Conservation (phyloP, 2,888 invertebrate species). For the Cryptocephalus moraei region DNA sequence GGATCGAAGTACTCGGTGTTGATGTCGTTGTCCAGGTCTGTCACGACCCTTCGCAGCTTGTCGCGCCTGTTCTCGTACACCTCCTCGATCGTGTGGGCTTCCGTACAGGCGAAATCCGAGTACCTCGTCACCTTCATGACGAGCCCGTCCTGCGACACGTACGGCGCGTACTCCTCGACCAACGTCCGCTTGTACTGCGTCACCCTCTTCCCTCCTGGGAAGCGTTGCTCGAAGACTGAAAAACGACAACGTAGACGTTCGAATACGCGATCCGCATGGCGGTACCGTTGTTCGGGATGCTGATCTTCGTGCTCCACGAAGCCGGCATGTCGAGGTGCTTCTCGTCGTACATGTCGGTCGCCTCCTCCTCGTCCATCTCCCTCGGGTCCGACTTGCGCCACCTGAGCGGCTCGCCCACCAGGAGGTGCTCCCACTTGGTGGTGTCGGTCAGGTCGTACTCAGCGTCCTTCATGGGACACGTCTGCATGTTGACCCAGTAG, state of each 20-base stretch:
- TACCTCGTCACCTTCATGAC: slow-evolving; percentile 51
- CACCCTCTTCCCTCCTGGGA: slow-evolving; percentile 60
- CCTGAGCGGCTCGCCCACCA: slow-evolving; percentile 57
- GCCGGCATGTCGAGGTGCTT: slow-evolving; percentile 68
- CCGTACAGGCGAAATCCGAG: slow-evolving; percentile 47
- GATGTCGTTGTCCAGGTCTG: slow-evolving; percentile 42
- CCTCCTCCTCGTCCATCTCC: slow-evolving; percentile 41
- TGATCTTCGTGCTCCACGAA: slow-evolving; percentile 63
- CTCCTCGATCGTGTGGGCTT: slow-evolving; percentile 43
- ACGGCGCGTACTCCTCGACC: slow-evolving; percentile 69
- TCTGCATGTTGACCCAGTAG: slow-evolving; percentile 69
- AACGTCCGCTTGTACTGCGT: slow-evolving; percentile 63
- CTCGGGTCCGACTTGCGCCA: slow-evolving; percentile 30
- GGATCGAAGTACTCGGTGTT: slow-evolving; percentile 51
- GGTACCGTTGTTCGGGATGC: slow-evolving; percentile 49
- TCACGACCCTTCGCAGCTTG: slow-evolving; percentile 44
- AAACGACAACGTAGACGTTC: neutral
- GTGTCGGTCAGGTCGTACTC: slow-evolving; percentile 53
- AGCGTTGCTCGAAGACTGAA: slow-evolving; percentile 41
- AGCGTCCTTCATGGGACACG: slow-evolving; percentile 41
- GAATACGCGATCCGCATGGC: neutral
- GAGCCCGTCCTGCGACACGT: slow-evolving; percentile 63
- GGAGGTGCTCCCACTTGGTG: slow-evolving; percentile 60
- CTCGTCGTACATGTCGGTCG: slow-evolving; percentile 43
- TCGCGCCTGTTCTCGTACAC: slow-evolving; percentile 58